phyloP scores from a whole-genome alignment of 1,140 invertebrate species.

The Neelides sp. region DNA sequence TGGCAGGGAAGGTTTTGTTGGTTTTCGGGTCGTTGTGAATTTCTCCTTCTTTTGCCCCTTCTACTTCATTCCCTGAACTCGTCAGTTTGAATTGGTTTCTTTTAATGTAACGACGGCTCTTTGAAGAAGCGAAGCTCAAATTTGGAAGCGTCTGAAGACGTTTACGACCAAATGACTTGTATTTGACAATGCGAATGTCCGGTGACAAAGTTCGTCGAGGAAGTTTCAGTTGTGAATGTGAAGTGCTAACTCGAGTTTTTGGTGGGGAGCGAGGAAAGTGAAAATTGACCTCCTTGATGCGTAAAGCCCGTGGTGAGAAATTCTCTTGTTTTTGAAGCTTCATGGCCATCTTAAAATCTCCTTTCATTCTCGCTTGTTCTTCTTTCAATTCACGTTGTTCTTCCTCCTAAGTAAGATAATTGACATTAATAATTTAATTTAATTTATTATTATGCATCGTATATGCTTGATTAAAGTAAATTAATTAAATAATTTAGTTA shows the following conservation, averaged over 20 bases:
- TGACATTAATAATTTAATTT: background rate
- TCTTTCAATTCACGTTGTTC: background rate
- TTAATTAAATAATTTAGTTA: background rate
- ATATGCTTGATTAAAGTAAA: background rate
- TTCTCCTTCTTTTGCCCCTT: too few relatives aligned
- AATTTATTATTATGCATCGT: too few relatives aligned
- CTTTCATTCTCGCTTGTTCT: background rate
- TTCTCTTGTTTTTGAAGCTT: conserved; percentile 1
- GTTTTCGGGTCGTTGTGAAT: too few relatives aligned
- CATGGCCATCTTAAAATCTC: background rate
- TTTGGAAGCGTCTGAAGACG: too few relatives aligned
- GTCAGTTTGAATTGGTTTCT: too few relatives aligned
- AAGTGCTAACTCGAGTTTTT: too few relatives aligned
- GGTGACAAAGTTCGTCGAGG: conserved; percentile 15
- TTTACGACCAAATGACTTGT: conserved; percentile 2
- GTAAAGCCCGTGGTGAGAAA: background rate
- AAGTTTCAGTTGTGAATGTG: conserved; percentile 9
- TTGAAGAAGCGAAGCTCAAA: too few relatives aligned
- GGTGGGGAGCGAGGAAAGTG: conserved; percentile 19
- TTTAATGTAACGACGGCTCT: too few relatives aligned
- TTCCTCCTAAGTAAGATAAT: background rate
- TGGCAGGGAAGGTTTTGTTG: too few relatives aligned
- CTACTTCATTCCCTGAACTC: too few relatives aligned
- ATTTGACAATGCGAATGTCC: conserved; percentile 13
- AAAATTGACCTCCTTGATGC: conserved; percentile 7